These are phyloP conservation scores for Knipowitschia caucasica DNA, from an alignment of 2,797 vertebrate genomes.

Conservation along the genomic window DNA sequence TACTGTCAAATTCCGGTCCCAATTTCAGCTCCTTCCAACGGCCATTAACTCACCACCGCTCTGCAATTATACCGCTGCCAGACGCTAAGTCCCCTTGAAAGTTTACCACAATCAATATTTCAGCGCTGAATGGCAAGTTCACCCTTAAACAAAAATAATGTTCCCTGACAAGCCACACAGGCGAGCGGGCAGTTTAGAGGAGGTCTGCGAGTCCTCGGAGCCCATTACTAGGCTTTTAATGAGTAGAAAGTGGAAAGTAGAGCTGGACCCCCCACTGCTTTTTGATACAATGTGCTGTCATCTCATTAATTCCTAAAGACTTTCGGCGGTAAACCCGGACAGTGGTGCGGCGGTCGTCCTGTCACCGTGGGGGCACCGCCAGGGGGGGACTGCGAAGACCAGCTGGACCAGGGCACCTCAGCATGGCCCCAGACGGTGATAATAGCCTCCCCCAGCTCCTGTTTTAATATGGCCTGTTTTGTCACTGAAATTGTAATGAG, in stretches of 20 bases:
- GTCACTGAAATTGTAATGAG: constrained; percentile 57
- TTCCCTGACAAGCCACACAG: constrained; percentile 66
- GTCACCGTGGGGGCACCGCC: constrained; percentile 36
- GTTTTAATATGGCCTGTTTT: constrained; percentile 52
- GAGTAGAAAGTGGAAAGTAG: constrained; percentile 54
- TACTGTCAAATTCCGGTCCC: neutral
- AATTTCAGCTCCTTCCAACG: constrained; percentile 14
- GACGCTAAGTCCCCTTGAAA: constrained; percentile 39
- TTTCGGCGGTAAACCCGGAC: constrained; percentile 40
- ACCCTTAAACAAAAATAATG: constrained; percentile 70
- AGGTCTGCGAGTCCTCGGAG: constrained; percentile 49
- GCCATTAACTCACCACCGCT: constrained; percentile 26
- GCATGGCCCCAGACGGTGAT: constrained; percentile 44
- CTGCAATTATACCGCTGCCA: constrained; percentile 27
- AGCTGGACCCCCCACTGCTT: constrained; percentile 42
- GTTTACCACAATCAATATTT: constrained; percentile 68
- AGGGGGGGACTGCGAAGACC: constrained; percentile 32
- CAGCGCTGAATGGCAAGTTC: constrained; percentile 54
- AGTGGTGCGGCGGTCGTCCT: constrained; percentile 29
- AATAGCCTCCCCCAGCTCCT: constrained; percentile 58
- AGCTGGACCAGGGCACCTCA: constrained; percentile 60
- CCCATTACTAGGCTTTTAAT: constrained; percentile 73
- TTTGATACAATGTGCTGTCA: constrained; percentile 66
- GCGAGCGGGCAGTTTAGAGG: constrained; percentile 45
- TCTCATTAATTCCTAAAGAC: constrained; percentile 73